Conservation (phyloP, 2,888 invertebrate species). For the Pelosia muscerda region DNA sequence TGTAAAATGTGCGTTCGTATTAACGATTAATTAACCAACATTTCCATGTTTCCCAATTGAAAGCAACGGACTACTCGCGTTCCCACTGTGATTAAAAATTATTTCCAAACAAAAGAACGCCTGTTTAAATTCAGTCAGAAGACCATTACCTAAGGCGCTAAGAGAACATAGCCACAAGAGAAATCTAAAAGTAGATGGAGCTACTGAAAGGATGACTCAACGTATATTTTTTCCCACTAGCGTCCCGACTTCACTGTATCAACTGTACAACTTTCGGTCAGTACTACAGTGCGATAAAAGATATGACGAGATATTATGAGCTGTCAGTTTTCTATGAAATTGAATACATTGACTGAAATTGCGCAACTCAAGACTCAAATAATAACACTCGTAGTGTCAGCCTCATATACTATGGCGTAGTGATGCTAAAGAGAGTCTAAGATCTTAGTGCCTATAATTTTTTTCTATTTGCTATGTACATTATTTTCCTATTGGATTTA, state of each 20-base stretch:
- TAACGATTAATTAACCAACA: no score
- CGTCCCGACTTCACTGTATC: constrained; percentile 15
- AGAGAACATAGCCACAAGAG: constrained; percentile 25
- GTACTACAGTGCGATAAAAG: constrained; percentile 1
- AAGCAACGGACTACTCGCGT: background rate
- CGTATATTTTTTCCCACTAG: constrained; percentile 49
- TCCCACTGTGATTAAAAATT: background rate
- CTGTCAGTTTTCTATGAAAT: no score
- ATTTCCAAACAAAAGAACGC: background rate
- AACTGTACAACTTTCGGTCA: constrained; percentile 12
- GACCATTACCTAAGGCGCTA: constrained; percentile 14
- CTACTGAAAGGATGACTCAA: constrained; percentile 26
- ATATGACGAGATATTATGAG: background rate
- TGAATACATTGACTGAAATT: no score
- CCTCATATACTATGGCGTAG: no score
- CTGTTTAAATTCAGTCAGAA: constrained; percentile 13
- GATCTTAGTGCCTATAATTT: no score
- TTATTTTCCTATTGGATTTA: no score
- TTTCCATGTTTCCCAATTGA: background rate
- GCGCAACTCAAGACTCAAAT: no score
- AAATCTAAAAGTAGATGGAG: constrained; percentile 26
- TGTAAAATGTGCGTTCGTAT: no score
- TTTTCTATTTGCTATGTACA: no score
- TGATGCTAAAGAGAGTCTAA: no score
- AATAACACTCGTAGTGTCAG: no score